Evolutionary conservation across 2,888 invertebrate species (phyloP).

Genomic region (Eutolmus rufibarbis): DNA sequence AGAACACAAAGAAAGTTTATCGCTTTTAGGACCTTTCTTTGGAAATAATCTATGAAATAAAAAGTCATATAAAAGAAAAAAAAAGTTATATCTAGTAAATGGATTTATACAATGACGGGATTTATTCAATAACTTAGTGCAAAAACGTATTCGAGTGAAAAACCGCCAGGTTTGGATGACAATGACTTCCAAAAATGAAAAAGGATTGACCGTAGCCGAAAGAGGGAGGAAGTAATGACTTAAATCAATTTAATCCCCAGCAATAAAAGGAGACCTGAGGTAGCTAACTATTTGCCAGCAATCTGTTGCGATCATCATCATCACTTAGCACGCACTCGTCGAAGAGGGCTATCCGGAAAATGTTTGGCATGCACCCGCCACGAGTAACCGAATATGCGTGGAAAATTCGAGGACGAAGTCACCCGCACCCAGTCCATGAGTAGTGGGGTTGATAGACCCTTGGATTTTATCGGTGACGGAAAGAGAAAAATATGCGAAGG

Average conservation of each 20-base stretch:
- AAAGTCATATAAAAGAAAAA: neutral
- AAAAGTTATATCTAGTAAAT: neutral
- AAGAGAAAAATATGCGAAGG: neutral
- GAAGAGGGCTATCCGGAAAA: neutral
- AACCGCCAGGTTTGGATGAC: neutral
- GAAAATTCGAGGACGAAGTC: neutral
- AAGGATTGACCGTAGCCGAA: neutral
- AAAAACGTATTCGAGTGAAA: neutral
- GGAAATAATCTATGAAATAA: no score
- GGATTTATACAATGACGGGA: neutral
- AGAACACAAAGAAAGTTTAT: no score
- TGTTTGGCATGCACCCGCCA: neutral
- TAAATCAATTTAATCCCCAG: conserved; percentile 37
- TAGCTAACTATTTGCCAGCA: conserved; percentile 40
- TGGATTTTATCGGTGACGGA: neutral
- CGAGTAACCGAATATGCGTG: conserved; percentile 23
- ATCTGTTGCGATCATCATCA: conserved; percentile 46
- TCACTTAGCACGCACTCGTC: conserved; percentile 36
- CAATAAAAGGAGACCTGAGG: conserved; percentile 32
- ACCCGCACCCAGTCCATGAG: neutral
- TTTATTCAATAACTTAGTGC: neutral
- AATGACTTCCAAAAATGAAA: neutral
- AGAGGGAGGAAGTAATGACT: conserved; percentile 23
- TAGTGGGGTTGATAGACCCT: neutral
- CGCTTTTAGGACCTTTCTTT: no score